Evolutionary conservation across 2,113 vertebrate genomes (phyloP).

Genomic region (Astur gentilis): DNA sequence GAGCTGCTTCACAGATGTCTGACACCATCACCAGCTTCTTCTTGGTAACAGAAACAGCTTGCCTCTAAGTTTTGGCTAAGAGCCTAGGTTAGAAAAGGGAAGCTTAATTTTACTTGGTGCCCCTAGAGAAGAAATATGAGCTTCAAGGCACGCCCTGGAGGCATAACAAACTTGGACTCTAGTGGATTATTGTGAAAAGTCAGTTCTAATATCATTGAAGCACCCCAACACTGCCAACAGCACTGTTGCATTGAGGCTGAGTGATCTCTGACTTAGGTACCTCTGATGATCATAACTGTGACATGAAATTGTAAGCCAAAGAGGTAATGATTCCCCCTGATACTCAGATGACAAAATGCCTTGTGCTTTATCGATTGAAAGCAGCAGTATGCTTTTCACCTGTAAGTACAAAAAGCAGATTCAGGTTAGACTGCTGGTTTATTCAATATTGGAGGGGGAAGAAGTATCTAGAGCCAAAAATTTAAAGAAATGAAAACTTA

Average conservation of each 20-base stretch:
- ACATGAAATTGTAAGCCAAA: background rate
- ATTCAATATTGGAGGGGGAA: background rate
- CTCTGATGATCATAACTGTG: background rate
- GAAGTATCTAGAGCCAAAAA: background rate
- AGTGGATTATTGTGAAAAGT: background rate
- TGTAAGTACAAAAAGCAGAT: background rate
- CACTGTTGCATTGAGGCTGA: background rate
- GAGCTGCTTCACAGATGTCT: background rate
- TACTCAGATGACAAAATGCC: background rate
- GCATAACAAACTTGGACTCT: background rate
- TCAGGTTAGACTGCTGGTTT: background rate
- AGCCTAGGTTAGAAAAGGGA: background rate
- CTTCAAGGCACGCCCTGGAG: background rate
- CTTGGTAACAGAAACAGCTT: background rate
- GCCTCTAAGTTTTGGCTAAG: background rate
- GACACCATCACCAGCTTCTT: background rate
- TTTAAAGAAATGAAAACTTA: background rate
- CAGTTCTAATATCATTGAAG: background rate
- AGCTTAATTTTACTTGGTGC: background rate
- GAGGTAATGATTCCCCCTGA: background rate
- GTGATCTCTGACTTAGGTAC: background rate
- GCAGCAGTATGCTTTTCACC: background rate
- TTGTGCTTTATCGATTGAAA: background rate
- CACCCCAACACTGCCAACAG: background rate
- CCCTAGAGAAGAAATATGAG: background rate